Conservation (phyloP, 2,797 vertebrate species). For the Typhlichthys subterraneus region DNA sequence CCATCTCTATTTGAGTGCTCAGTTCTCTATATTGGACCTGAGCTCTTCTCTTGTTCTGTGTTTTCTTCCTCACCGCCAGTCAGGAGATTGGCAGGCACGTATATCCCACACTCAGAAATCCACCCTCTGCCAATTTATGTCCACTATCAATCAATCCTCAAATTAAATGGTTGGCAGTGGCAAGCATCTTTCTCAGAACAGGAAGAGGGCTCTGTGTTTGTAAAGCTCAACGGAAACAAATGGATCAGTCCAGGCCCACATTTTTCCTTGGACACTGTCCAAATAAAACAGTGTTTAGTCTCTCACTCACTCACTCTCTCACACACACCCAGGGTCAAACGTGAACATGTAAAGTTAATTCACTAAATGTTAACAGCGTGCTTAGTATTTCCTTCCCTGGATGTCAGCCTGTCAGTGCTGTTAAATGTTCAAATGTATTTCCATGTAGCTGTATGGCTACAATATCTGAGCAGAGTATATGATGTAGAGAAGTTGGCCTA, state of each 20-base stretch:
- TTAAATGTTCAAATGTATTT: background rate
- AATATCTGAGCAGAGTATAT: background rate
- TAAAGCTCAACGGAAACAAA: background rate
- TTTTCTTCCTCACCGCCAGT: conserved; percentile 42
- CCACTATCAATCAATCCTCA: background rate
- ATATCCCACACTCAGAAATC: conserved; percentile 10
- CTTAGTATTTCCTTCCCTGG: too few species aligned
- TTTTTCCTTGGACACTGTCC: background rate
- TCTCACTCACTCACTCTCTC: background rate
- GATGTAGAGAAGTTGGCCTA: background rate
- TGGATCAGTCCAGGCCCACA: background rate
- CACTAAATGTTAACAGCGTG: too few species aligned
- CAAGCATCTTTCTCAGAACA: background rate
- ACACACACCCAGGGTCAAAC: background rate
- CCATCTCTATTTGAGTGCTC: too few species aligned
- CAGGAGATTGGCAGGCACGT: conserved; percentile 44
- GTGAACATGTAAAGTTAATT: too few species aligned
- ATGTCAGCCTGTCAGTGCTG: background rate
- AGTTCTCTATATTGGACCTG: conserved; percentile 42
- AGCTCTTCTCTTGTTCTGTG: conserved; percentile 48
- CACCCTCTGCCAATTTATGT: background rate
- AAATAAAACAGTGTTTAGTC: conserved; percentile 12
- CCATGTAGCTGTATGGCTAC: background rate
- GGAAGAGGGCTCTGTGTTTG: conserved; percentile 3
- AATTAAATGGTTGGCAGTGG: background rate